A percentile compares a stretch with the other conserved stretches of the same genome.
Conservation (phyloP, 2,888 invertebrate species). For the Nephrotoma flavescens region DNA sequence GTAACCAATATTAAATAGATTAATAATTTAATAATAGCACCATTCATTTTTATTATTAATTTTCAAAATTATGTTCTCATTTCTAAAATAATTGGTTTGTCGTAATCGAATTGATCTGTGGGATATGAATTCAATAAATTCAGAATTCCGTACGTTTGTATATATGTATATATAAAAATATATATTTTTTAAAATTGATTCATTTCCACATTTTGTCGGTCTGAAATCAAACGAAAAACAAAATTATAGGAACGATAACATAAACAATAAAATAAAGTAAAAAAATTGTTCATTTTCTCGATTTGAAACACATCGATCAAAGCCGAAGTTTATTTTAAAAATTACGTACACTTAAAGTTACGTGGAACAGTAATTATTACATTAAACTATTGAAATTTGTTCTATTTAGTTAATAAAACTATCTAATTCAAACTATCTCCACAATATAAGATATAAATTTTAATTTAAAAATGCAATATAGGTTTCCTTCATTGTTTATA, state of each 20-base stretch:
- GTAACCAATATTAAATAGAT: neutral
- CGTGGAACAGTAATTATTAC: neutral
- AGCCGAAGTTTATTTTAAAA: neutral
- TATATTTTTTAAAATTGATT: neutral
- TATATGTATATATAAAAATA: neutral
- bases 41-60: conserved; percentile 2
- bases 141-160: neutral
- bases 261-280: neutral
- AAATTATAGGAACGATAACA: neutral
- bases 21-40: conserved; percentile 1
- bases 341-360: neutral
- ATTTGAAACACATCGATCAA: neutral
- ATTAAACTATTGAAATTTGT: neutral
- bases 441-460: neutral
- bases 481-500: neutral
- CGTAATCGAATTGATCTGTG: neutral
- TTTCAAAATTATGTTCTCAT: neutral
- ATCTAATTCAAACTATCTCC: neutral
- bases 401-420: neutral
- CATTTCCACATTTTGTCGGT: neutral
- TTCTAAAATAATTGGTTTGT: neutral
- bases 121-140: neutral
- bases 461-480: neutral
- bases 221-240: neutral
- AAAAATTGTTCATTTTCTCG: neutral